Percentiles rank a stretch among this genome's conserved stretches.
Conservation (phyloP, 1,140 invertebrate species). For the Bicyclus anynana region DNA sequence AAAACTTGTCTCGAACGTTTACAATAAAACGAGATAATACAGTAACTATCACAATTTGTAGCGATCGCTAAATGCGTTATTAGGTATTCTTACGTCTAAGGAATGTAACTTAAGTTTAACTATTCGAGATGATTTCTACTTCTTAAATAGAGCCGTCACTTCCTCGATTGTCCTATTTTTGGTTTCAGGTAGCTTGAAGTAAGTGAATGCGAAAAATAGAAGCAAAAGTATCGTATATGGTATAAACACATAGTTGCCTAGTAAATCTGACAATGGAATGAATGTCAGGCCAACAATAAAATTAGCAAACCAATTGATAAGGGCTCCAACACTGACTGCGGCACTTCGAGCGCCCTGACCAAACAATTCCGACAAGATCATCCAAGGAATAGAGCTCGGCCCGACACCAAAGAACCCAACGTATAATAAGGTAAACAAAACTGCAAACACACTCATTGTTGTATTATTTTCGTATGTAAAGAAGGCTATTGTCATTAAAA, state of each 20-base stretch:
- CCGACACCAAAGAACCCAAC: slow-evolving; percentile 96
- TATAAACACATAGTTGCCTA: slow-evolving; percentile 96
- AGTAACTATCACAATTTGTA: slow-evolving; percentile 53
- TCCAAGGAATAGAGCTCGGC: slow-evolving; percentile 96
- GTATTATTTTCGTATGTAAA: slow-evolving; percentile 77
- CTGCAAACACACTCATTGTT: slow-evolving; percentile 82
- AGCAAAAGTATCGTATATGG: slow-evolving; percentile 95
- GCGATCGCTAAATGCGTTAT: slow-evolving; percentile 49
- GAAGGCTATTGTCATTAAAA: slow-evolving; percentile 91
- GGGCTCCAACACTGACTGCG: slow-evolving; percentile 95
- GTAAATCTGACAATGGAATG: slow-evolving; percentile 85
- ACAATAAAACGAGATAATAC: slow-evolving; percentile 34
- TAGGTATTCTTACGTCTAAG: slow-evolving; percentile 39
- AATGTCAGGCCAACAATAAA: slow-evolving; percentile 95
- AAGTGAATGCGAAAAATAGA: slow-evolving; percentile 97
- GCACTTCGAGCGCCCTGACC: slow-evolving; percentile 94
- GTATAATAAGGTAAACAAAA: slow-evolving; percentile 92
- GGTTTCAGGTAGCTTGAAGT: slow-evolving; percentile 97
- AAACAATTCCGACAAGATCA: slow-evolving; percentile 97
- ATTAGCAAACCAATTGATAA: slow-evolving; percentile 97
- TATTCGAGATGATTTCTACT: slow-evolving; percentile 34
- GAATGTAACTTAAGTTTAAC: slow-evolving; percentile 43
- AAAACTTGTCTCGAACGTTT: slow-evolving; percentile 21
- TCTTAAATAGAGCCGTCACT: slow-evolving; percentile 90
- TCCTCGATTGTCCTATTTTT: slow-evolving; percentile 99